Evolutionary conservation across 1,140 invertebrate genomes (phyloP), one percentile per base, ranked within the genome.

Genomic region (Anastatus disparis): DNA sequence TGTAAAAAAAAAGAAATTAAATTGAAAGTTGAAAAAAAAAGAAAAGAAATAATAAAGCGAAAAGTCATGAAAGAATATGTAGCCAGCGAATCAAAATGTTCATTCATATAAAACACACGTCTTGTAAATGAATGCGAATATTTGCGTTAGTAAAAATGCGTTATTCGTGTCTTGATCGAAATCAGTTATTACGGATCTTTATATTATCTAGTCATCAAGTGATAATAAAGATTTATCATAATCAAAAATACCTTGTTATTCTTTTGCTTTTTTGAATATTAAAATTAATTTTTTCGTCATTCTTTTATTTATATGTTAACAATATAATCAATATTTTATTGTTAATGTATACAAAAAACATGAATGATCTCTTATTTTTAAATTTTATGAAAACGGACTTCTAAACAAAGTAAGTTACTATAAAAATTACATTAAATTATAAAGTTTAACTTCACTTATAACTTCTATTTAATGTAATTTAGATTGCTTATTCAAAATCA

Each of bases 171-270:
- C 65, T 79, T 77, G 74, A 77, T 73, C 68, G 69, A 77, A 76
- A 83, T 77, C 75, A 80, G 77, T 83, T 81, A 82, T 78, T 82
- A 80, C 77, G 79, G 63, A 83, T 83, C 81, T 84, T 82, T 81
- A 82, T 84, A 84, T 82, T 82, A 82, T 84, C 81, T 84, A 84
- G 81, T 82, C 81, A 84, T 80, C 77, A 78, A 81, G 79, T 82
- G 81, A 83, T 84, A 84, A 84, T 83, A 84, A 83, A 83, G 80
- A 80, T 81, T 84, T 80, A 81, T 83, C 79, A 79, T 83, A 84
- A 84, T 80, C 78, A 78, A 79, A 59, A 52, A 42, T 40, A n/a
- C n/a, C n/a, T n/a, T n/a, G n/a, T n/a, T n/a, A 22, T 2, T 42
- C 24, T 17, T 29, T 52, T n/a, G n/a, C n/a, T 52, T 52, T 27